Percentiles rank a stretch among this genome's conserved stretches.
Conservation (phyloP, 2,797 vertebrate genomes). For the Xenops minutus region DNA sequence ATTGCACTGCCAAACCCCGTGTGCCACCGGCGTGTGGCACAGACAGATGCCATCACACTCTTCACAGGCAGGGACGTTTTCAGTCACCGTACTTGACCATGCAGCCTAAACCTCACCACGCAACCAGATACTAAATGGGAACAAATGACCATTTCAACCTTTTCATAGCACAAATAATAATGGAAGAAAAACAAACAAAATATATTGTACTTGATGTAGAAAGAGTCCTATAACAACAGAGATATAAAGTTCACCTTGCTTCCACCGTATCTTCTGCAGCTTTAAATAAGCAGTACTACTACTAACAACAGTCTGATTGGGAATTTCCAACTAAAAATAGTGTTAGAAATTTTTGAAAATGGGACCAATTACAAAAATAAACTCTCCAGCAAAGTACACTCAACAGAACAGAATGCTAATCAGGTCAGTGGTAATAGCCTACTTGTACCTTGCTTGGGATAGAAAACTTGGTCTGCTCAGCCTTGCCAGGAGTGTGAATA, state of each 20-base stretch:
- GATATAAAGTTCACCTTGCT: not conserved
- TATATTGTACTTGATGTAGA: not conserved
- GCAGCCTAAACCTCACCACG: not conserved
- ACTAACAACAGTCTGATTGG: not conserved
- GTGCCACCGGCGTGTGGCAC: not conserved
- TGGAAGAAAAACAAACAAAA: not conserved
- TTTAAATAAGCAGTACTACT: constrained; percentile 2
- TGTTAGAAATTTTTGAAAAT: not conserved
- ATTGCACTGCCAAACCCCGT: rapidly evolving
- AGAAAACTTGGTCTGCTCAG: constrained; percentile 89
- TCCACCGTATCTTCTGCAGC: not conserved
- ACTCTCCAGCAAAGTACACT: not conserved
- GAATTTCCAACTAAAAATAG: constrained; percentile 37
- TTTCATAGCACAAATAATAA: not conserved
- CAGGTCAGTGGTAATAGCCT: constrained; percentile 1
- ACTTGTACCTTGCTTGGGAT: constrained; percentile 86
- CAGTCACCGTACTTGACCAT: not conserved
- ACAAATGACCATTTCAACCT: not conserved
- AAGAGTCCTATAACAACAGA: not conserved
- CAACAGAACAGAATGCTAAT: constrained; percentile 15
- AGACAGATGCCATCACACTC: not conserved
- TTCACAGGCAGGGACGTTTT: not conserved
- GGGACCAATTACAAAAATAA: constrained; percentile 18
- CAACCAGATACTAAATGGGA: not conserved
- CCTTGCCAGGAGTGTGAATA: constrained; percentile 90